Conservation (phyloP, 2,888 invertebrate genomes). For the Torymus tubicola region DNA sequence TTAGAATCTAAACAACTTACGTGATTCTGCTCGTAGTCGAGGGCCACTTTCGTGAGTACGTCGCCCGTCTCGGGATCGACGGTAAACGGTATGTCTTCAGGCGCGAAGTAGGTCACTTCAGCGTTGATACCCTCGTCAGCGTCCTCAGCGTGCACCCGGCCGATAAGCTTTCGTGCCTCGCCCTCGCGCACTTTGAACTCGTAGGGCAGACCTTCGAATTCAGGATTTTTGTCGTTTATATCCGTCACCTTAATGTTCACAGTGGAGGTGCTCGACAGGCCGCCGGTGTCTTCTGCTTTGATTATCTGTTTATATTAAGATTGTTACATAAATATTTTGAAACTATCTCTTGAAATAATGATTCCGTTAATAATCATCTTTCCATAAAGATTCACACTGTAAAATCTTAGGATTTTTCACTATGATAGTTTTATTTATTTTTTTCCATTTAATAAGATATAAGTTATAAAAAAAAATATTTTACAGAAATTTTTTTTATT, state of each 20-base stretch:
- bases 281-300: conserved; percentile 91
- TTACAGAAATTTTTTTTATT: no score
- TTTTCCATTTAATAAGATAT: no score
- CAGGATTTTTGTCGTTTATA: conserved; percentile 94
- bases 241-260: conserved; percentile 94
- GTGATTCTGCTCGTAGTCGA: conserved; percentile 90
- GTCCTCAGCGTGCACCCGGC: conserved; percentile 90
- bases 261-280: conserved; percentile 87
- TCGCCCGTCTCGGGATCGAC: conserved; percentile 89
- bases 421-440: no score
- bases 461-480: no score
- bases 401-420: no score
- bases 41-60: conserved; percentile 83
- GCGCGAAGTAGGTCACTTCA: conserved; percentile 87
- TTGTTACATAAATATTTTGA: no score
- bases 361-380: no score
- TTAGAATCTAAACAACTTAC: conserved; percentile 75
- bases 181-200: conserved; percentile 90
- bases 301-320: conserved; percentile 79
- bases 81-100: conserved; percentile 86
- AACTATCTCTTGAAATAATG: no score
- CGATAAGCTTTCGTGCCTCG: conserved; percentile 78
- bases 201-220: conserved; percentile 89
- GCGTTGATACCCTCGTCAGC: conserved; percentile 92
- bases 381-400: no score